Conservation (phyloP, 2,888 invertebrate genomes). For the Muschampia plurimacula region DNA sequence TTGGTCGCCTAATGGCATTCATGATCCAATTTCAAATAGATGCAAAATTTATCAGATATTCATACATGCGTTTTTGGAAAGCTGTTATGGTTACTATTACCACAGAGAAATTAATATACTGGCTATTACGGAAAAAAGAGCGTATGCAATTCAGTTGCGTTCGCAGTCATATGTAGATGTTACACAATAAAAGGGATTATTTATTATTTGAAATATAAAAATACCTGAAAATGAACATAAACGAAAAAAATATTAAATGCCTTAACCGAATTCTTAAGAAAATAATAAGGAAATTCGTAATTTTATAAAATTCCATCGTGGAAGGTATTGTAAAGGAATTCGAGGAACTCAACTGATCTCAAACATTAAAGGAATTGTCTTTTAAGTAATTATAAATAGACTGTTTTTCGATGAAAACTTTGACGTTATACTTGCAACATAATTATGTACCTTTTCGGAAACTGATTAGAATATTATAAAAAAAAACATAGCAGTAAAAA, state of each 20-base stretch:
- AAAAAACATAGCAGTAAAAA: too few relatives aligned
- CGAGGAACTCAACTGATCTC: conserved; percentile 8
- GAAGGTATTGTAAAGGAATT: conserved; percentile 9
- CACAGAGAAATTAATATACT: too few relatives aligned
- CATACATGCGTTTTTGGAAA: too few relatives aligned
- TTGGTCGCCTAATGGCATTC: too few relatives aligned
- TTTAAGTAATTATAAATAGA: neutral
- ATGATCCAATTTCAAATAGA: too few relatives aligned
- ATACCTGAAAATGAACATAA: neutral
- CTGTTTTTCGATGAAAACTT: neutral
- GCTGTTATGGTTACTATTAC: too few relatives aligned
- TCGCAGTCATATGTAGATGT: too few relatives aligned
- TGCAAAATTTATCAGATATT: too few relatives aligned
- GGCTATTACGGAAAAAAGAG: too few relatives aligned
- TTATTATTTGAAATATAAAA: neutral
- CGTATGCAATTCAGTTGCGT: too few relatives aligned
- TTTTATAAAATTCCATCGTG: conserved; percentile 4
- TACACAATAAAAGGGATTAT: too few relatives aligned
- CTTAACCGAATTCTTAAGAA: neutral
- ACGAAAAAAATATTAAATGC: neutral
- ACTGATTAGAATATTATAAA: too few relatives aligned
- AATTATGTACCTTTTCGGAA: neutral
- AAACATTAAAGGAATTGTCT: conserved; percentile 3
- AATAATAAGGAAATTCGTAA: conserved; percentile 1
- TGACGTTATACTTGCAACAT: neutral